Percentiles rank a stretch among this genome's conserved stretches.
These are phyloP conservation scores for Sphenodon punctatus DNA, from an alignment of 2,797 vertebrate genomes.

Conservation along the genomic window DNA sequence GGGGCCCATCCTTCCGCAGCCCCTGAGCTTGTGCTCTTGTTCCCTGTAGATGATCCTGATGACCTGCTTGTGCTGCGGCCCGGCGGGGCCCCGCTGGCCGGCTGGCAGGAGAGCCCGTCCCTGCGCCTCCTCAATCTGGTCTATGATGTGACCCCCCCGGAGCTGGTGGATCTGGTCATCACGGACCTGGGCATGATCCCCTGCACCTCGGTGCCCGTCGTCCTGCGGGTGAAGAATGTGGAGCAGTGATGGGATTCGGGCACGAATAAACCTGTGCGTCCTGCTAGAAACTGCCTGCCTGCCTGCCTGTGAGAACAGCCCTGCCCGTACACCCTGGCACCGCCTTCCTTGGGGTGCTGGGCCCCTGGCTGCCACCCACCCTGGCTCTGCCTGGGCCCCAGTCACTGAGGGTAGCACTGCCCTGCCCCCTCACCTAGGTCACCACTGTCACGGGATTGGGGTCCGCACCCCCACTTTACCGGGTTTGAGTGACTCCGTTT, in stretches of 20 bases:
- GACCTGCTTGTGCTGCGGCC: slow-evolving; percentile 86
- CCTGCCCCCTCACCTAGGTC: too few relatives aligned
- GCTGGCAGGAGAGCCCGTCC: slow-evolving; percentile 84
- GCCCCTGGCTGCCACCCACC: too few relatives aligned
- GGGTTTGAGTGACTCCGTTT: too few relatives aligned
- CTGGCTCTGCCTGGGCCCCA: too few relatives aligned
- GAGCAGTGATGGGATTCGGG: slow-evolving; percentile 78
- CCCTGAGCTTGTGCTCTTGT: background rate
- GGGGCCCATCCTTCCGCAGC: background rate
- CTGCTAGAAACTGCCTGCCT: background rate
- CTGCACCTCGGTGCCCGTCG: slow-evolving; percentile 96
- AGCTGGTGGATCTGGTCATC: slow-evolving; percentile 97
- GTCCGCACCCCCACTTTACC: too few relatives aligned
- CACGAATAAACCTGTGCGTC: slow-evolving; percentile 37
- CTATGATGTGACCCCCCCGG: slow-evolving; percentile 94
- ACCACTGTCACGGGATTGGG: too few relatives aligned
- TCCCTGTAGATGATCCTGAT: slow-evolving; percentile 86
- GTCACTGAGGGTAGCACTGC: too few relatives aligned
- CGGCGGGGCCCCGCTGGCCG: slow-evolving; percentile 80
- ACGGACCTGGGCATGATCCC: slow-evolving; percentile 98
- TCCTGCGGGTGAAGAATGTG: slow-evolving; percentile 94
- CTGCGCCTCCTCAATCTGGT: slow-evolving; percentile 93
- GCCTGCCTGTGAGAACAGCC: background rate
- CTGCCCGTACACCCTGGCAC: too few relatives aligned
- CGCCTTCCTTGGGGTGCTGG: too few relatives aligned